phyloP scores from a whole-genome alignment of 2,113 vertebrate species.

The Actenoides lindsayi region DNA sequence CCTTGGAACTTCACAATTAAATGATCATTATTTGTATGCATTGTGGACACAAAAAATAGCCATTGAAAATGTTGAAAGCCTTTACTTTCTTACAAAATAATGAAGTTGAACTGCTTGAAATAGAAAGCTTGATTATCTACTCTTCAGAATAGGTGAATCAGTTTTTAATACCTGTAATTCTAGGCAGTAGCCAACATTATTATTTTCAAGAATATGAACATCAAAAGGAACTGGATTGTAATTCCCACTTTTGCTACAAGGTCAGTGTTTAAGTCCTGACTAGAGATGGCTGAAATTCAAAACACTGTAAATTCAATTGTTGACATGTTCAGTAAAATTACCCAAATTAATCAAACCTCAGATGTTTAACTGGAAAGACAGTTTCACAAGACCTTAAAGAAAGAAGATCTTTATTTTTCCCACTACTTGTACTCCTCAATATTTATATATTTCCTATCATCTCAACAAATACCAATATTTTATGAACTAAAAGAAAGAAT shows the following conservation, averaged over 20 bases:
- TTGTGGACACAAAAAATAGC: neutral
- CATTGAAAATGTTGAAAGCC: neutral
- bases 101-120: neutral
- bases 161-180: neutral
- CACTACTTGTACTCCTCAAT: neutral
- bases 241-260: neutral
- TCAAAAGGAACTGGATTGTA: neutral
- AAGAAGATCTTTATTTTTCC: neutral
- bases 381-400: neutral
- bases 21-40: neutral
- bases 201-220: neutral
- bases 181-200: neutral
- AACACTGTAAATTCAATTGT: neutral
- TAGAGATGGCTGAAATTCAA: neutral
- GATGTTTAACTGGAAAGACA: neutral
- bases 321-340: neutral
- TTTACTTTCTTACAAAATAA: neutral
- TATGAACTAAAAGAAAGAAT: neutral
- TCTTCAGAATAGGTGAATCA: neutral
- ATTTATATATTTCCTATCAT: neutral
- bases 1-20: neutral
- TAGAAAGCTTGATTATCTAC: neutral
- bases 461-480: neutral
- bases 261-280: neutral
- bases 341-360: neutral